A percentile compares a stretch with the other conserved stretches of the same genome.
Conservation (phyloP, 2,888 invertebrate genomes). For the Scaptomyza reducta region DNA sequence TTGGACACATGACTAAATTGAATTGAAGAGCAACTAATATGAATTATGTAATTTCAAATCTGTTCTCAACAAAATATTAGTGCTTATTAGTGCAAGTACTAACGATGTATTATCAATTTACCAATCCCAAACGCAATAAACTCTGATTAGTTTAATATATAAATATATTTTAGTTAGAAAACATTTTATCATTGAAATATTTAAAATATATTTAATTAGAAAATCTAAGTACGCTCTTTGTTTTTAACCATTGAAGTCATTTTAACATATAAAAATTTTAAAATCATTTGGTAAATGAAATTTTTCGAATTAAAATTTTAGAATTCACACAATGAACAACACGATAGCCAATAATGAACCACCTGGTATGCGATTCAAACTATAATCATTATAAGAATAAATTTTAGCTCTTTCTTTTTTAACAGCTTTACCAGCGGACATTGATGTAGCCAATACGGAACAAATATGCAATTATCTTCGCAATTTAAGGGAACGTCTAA, state of each 20-base stretch:
- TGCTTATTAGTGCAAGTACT: too few species aligned
- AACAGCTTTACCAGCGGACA: conserved; percentile 24
- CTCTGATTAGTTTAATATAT: too few species aligned
- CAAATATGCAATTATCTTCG: conserved; percentile 68
- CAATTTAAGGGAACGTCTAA: conserved; percentile 64
- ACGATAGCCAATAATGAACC: not conserved
- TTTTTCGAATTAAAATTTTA: not conserved
- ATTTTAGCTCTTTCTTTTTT: not conserved
- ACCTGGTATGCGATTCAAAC: conserved; percentile 8
- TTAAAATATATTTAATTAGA: not conserved
- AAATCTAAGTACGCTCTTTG: not conserved
- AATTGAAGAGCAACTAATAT: too few species aligned
- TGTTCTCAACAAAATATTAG: too few species aligned
- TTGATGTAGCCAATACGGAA: conserved; percentile 47
- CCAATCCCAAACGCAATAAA: too few species aligned
- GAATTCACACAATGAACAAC: conserved; percentile 19
- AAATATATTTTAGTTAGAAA: not conserved
- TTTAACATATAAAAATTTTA: not conserved
- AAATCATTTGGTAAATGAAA: conserved; percentile 7
- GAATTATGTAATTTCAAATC: too few species aligned
- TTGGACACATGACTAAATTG: too few species aligned
- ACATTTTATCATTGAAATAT: not conserved
- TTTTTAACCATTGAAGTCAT: not conserved
- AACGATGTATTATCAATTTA: too few species aligned
- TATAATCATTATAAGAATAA: not conserved